A percentile compares a stretch with the other conserved stretches of the same genome.
Evolutionary conservation across 2,888 invertebrate species (phyloP).

Genomic region (Ommatoiulus sabulosus): DNA sequence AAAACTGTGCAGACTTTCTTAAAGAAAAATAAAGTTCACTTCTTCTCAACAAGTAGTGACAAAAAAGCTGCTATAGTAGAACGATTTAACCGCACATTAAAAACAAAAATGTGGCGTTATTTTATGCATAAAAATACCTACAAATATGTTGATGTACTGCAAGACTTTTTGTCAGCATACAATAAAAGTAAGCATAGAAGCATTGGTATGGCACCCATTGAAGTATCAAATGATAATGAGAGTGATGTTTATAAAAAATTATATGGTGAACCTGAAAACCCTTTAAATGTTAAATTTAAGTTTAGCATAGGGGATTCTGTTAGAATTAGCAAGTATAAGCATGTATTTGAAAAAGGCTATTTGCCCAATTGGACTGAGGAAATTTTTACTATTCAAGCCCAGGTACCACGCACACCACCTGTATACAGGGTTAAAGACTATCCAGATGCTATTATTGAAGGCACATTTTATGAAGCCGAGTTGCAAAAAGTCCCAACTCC

Average conservation of each 20-base stretch:
- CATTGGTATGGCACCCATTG: not conserved
- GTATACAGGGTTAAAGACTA: conserved; percentile 63
- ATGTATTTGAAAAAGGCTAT: conserved; percentile 55
- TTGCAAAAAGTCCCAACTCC: not conserved
- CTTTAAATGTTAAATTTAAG: not conserved
- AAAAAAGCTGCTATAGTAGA: conserved; percentile 61
- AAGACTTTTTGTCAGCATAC: conserved; percentile 62
- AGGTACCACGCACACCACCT: conserved; percentile 60
- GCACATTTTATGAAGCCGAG: conserved; percentile 61
- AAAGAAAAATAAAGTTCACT: not conserved
- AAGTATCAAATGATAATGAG: conserved; percentile 44
- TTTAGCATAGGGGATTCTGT: conserved; percentile 57
- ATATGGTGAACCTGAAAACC: not conserved
- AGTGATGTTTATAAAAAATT: not conserved
- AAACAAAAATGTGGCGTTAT: conserved; percentile 62
- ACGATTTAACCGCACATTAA: conserved; percentile 62
- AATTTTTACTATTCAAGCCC: conserved; percentile 62
- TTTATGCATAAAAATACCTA: conserved; percentile 62
- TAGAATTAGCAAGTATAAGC: conserved; percentile 61
- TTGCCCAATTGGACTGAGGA: conserved; percentile 60
- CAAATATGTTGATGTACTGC: conserved; percentile 63
- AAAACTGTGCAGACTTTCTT: conserved; percentile 47
- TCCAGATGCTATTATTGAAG: conserved; percentile 61
- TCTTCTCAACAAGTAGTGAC: conserved; percentile 58
- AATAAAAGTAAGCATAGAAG: conserved; percentile 59